phyloP scores from a whole-genome alignment of 2,113 vertebrate species.

The Euleptes europaea region DNA sequence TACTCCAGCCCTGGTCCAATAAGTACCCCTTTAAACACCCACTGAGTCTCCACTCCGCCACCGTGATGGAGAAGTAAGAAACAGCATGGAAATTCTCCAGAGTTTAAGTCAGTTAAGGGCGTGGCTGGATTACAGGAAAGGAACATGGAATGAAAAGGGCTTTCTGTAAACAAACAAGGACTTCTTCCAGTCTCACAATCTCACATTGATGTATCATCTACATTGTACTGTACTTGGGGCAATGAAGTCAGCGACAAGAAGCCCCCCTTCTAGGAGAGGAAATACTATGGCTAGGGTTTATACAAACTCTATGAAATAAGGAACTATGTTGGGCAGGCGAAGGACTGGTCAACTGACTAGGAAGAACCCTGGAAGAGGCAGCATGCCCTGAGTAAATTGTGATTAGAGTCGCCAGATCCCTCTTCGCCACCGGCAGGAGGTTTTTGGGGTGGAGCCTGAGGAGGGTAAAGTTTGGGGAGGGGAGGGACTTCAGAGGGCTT shows the following conservation, averaged over 20 bases:
- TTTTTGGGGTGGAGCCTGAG: too few relatives aligned
- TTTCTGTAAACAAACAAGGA: slow-evolving; percentile 20
- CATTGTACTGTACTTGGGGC: neutral
- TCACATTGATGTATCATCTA: neutral
- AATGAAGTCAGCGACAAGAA: neutral
- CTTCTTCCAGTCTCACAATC: slow-evolving; percentile 17
- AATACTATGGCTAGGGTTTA: neutral
- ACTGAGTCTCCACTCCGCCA: slow-evolving; percentile 55
- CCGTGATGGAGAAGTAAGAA: neutral
- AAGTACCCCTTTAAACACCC: slow-evolving; percentile 56
- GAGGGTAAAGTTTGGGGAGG: too few relatives aligned
- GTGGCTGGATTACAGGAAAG: slow-evolving; percentile 38
- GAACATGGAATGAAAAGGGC: slow-evolving; percentile 3
- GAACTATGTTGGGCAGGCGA: neutral
- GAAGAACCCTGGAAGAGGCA: too few relatives aligned
- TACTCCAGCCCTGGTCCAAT: slow-evolving; percentile 31
- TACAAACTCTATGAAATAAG: neutral
- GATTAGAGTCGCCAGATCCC: too few relatives aligned
- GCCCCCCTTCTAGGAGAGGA: neutral
- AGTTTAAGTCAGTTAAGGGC: slow-evolving; percentile 21
- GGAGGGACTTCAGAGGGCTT: too few relatives aligned
- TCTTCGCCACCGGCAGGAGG: too few relatives aligned
- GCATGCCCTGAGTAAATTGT: neutral
- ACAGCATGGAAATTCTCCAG: slow-evolving; percentile 49
- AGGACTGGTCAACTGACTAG: neutral